These are phyloP conservation scores for Deilephila porcellus DNA, from an alignment of 2,888 invertebrate species.

Conservation along the genomic window DNA sequence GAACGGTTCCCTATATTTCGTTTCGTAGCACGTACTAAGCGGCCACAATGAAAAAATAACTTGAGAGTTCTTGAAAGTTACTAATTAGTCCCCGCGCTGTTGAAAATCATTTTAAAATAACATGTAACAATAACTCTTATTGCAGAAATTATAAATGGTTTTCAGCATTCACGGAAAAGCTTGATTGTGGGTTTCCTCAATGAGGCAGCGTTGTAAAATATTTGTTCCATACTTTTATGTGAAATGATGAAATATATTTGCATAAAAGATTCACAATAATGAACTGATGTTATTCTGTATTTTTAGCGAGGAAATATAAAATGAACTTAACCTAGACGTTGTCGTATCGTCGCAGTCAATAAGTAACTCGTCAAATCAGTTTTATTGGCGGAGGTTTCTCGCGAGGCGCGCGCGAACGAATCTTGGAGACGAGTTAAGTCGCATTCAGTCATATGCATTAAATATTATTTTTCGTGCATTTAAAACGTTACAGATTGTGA, in stretches of 20 bases:
- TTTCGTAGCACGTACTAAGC: not conserved
- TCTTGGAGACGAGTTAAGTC: constrained; percentile 2
- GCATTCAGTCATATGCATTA: not conserved
- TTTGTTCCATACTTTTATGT: too few species aligned
- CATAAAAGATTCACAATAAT: too few species aligned
- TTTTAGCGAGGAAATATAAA: not conserved
- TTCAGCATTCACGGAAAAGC: too few species aligned
- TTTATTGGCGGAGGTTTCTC: constrained; percentile 24
- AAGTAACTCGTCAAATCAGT: constrained; percentile 27
- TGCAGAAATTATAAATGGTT: too few species aligned
- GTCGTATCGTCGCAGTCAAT: constrained; percentile 23
- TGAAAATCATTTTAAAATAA: too few species aligned
- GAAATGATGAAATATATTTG: too few species aligned
- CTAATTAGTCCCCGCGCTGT: too few species aligned
- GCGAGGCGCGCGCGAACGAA: constrained; percentile 11
- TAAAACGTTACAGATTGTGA: not conserved
- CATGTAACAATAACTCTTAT: too few species aligned
- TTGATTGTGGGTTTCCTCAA: too few species aligned
- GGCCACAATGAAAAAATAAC: not conserved
- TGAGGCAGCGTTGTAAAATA: too few species aligned
- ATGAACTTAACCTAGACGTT: not conserved
- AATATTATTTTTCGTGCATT: constrained; percentile 4
- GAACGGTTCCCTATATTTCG: not conserved
- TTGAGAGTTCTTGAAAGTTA: not conserved
- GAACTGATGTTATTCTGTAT: too few species aligned